Evolutionary conservation across 2,888 invertebrate genomes (phyloP), one percentile per base, ranked within the genome.

Genomic region (Erebia epiphron): DNA sequence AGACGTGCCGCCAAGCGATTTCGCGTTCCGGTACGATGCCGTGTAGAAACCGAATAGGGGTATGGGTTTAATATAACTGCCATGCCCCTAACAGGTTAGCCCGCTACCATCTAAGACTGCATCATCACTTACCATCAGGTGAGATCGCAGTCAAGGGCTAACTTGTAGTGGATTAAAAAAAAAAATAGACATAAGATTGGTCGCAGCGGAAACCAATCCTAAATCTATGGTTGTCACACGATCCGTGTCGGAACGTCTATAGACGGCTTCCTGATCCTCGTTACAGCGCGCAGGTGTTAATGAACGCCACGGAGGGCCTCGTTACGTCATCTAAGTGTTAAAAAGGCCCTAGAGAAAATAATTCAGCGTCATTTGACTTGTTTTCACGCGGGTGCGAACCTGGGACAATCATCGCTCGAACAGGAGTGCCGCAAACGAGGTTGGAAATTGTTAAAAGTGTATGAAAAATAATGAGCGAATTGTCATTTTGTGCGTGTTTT

Each of bases 261-360:
- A 41, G 52, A 13, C 52, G 18, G 50, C 35, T 13, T 13, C n/a
- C 35, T 54, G 71, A 61, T 65, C 49, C 71, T 71, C 65, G 71
- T 71, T 71, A 71, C 49, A 60, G 70, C 57, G 64, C 71, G 66
- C 71, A 73, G 75, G 75, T 75, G 75, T 73, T 73, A 75, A 75
- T 71, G 73, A 73, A 64, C 62, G 70, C 43, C 62, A 54, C 66
- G 60, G 65, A 75, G 74, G 46, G 71, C 63, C 75, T 75, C 70
- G 75, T 75, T 73, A 72, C 16, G 71, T 69, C 69, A 67, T 72
- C 69, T 69, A 73, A 69, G 72, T 66, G 68, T 70, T 75, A 73
- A 75, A 75, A 71, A 73, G 71, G 62, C 70, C 61, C 75, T 75
- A 68, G 50, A 70, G 73, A 65, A 71, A 71, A 71, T 71, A 71